These are phyloP conservation scores for Portevinia maculata DNA, from an alignment of 2,888 invertebrate species.

Conservation along the genomic window DNA sequence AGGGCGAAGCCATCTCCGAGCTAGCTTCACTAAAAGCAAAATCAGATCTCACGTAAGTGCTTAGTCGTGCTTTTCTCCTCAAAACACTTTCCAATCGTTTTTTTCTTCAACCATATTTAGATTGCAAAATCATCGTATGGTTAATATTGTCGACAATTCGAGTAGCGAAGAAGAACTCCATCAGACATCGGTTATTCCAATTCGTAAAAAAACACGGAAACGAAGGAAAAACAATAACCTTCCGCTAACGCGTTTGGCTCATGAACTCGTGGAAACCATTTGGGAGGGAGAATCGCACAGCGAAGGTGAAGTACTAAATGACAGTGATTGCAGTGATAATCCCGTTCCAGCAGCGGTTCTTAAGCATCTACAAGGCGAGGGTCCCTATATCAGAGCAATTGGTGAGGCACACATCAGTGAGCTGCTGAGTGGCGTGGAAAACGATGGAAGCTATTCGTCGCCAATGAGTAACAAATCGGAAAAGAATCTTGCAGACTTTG, in stretches of 20 bases:
- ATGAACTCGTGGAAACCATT: slow-evolving; percentile 85
- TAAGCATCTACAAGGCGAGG: slow-evolving; percentile 83
- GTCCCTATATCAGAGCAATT: slow-evolving; percentile 84
- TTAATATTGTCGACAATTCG: slow-evolving; percentile 81
- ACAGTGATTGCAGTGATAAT: slow-evolving; percentile 81
- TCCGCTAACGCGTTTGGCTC: slow-evolving; percentile 81
- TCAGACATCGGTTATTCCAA: slow-evolving; percentile 78
- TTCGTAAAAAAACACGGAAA: slow-evolving; percentile 81
- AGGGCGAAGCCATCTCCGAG: slow-evolving; percentile 66
- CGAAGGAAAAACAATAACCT: slow-evolving; percentile 81
- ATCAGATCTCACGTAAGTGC: slow-evolving; percentile 70
- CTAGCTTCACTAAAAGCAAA: slow-evolving; percentile 61
- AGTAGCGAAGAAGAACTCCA: slow-evolving; percentile 81
- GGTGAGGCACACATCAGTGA: slow-evolving; percentile 82
- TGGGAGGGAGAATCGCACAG: slow-evolving; percentile 85
- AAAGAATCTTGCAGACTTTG: slow-evolving; percentile 97
- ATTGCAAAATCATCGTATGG: slow-evolving; percentile 81
- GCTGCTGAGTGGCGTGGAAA: slow-evolving; percentile 86
- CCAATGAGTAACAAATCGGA: slow-evolving; percentile 96
- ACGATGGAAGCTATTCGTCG: slow-evolving; percentile 96
- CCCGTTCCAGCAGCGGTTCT: slow-evolving; percentile 81
- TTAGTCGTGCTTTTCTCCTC: neutral
- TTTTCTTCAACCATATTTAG: slow-evolving; percentile 41
- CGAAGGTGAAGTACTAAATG: slow-evolving; percentile 81
- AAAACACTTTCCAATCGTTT: neutral